These are phyloP conservation scores for Lordiphosa clarofinis DNA, from an alignment of 1,140 invertebrate species.

Conservation along the genomic window DNA sequence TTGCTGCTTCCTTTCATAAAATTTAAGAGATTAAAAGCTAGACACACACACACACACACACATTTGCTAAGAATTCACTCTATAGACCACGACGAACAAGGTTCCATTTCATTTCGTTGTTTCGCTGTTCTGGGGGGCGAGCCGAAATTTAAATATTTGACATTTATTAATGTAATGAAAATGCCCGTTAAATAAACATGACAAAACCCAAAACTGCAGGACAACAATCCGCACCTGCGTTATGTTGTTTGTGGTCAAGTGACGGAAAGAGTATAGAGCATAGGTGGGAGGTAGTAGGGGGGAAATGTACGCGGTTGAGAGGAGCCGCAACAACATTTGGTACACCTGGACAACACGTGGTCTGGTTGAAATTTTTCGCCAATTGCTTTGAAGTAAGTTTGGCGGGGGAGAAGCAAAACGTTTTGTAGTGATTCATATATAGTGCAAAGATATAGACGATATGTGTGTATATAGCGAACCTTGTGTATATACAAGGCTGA, in stretches of 20 bases:
- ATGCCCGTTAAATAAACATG: slow-evolving; percentile 68
- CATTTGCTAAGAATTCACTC: too few relatives aligned
- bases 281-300: background rate
- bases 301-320: slow-evolving; percentile 26
- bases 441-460: slow-evolving; percentile 14
- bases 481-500: slow-evolving; percentile 11
- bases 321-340: too few relatives aligned
- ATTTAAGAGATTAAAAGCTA: too few relatives aligned
- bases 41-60: too few relatives aligned
- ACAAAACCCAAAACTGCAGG: slow-evolving; percentile 44
- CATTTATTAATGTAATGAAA: slow-evolving; percentile 73
- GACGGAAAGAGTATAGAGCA: background rate
- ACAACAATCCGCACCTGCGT: slow-evolving; percentile 1
- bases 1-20: too few relatives aligned
- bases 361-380: slow-evolving; percentile 36
- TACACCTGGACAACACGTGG: slow-evolving; percentile 65
- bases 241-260: background rate
- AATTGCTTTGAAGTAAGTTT: slow-evolving; percentile 56
- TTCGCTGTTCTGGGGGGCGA: slow-evolving; percentile 26
- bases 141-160: slow-evolving; percentile 68
- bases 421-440: slow-evolving; percentile 44
- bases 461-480: slow-evolving; percentile 8
- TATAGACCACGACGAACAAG: too few relatives aligned
- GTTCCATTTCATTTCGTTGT: too few relatives aligned
- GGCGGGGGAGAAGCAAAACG: background rate